Evolutionary conservation across 1,140 invertebrate genomes (phyloP), one percentile per base, ranked within the genome.

Genomic region (Zaprionus camerounensis): DNA sequence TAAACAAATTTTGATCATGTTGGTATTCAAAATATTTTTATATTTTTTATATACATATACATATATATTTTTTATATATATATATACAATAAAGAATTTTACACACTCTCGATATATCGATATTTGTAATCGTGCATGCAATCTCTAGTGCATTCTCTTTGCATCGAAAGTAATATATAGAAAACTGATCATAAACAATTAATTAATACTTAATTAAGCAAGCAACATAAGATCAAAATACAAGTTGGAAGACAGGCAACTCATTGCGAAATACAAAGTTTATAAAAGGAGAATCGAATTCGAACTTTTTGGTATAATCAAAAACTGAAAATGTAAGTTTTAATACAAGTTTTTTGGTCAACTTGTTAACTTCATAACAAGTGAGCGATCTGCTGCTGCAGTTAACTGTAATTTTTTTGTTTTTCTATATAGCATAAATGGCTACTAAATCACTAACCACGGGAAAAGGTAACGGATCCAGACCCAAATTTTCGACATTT

Each of bases 401-500:
- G 26, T 28, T 28, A 0, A 28, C 6, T 28, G 0, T 28, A 28
- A 28, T 28, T 20, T 20, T 20, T 1, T 5, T 53, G 2, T 57
- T 17, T 22, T n/a, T 41, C 13, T 55, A 5, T 17, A 5, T 6
- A 57, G 13, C 9, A 15, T 3, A 0, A 55, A 85, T 85, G 82
- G 24, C 34, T 6, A 0, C 55, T 20, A 57, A 38, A 55, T 49
- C 12, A 38, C 5, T 22, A 24, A 24, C 41, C 41, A 13, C 5
- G 0, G 15, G 13, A 20, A 24, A 12, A n/a, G 12, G 31, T 2
- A 38, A 44, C 26, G 6, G 26, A 13, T 2, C 6, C 0, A 44
- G 12, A 7, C 55, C 44, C n/a, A 20, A 63, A 44, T 90, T 88
- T 17, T 63, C 79, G 1, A 87, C 85, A 9, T 82, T 91, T 53